Percentiles rank a stretch among this genome's conserved stretches.
Evolutionary conservation across 2,113 vertebrate species (phyloP).

Genomic region (pig (Sus scrofa)): T2T-Sscrofa CM000817.6:24589501-24590000

Average conservation of each 20-base stretch:
- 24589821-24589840: neutral
- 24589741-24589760: neutral
- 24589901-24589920: neutral
- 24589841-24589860: neutral
- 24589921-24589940: neutral
- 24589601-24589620: neutral
- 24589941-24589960: neutral
- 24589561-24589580: neutral
- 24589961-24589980: neutral
- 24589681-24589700: neutral
- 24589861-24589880: neutral
- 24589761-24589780: neutral
- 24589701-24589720: neutral
- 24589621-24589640: neutral
- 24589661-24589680: neutral
- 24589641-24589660: neutral
- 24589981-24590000: neutral
- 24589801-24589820: neutral
- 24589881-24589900: neutral
- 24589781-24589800: neutral
- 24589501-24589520: neutral
- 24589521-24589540: rapidly evolving
- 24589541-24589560: neutral
- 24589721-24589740: neutral
- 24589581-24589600: neutral